Evolutionary conservation across 2,797 vertebrate species (phyloP), one percentile per base, ranked within the genome.

Genomic region (Clarias pachynema): DNA sequence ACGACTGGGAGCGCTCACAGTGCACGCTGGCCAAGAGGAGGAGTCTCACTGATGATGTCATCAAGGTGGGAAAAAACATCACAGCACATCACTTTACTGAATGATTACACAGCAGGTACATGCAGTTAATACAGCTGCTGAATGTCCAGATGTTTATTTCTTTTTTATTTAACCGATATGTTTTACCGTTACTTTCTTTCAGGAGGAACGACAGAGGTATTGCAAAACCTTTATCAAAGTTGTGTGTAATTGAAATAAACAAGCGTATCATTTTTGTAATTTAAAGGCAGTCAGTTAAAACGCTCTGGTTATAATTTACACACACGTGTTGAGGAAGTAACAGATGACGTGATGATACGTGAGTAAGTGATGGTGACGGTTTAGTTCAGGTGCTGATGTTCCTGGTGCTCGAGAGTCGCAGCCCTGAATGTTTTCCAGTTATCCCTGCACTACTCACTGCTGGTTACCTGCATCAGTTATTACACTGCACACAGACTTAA

Each of bases 1-100:
- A 96, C 60, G 88, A 86, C 2, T 99, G 97, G 97, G 95, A 95
- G 22, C 85, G 78, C 34, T 94, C 94, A 0, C 93, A 94, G 60
- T 79, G 85, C 70, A 94, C 93, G 70, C 92, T 98, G 85, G 94
- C 90, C 37, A 93, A 92, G 57, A 94, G 91, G 82, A 92, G 86
- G 87, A 91, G 86, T 5, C 93, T 94, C 6, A 93, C 96, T 0
- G 90, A 86, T 79, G 90, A 85, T 69, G 91, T 94, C 1, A 74
- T 95, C 1, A 92, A 97, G 96, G 98, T 99, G 91, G 31, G 63
- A 10, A 53, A 65, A 65, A 44, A 1, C 1, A 53, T 5, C 72
- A 2, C 70, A 77, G 53, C 4, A 12, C 74, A 26, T 73, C 3
- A 53, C 40, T 44, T 44, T 44, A 14, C n/a, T 53, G 44, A 74